phyloP scores from a whole-genome alignment of 2,888 invertebrate genomes.

The Metopia argyrocephala region DNA sequence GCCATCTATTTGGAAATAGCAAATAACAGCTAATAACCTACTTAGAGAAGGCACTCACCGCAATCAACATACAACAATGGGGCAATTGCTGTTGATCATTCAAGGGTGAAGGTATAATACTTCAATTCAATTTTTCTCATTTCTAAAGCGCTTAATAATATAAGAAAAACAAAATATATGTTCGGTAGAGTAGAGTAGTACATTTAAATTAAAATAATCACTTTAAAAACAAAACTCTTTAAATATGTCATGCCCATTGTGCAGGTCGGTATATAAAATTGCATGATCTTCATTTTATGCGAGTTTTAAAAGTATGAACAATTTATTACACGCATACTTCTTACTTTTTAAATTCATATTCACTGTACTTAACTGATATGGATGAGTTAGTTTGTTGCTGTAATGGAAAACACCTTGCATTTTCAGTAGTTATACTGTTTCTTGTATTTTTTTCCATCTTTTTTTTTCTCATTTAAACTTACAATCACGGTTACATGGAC shows the following conservation, averaged over 20 bases:
- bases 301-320: slow-evolving; percentile 17
- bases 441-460: background rate
- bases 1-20: too few species aligned
- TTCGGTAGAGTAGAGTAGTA: too few species aligned
- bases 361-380: slow-evolving; percentile 19
- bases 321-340: slow-evolving; percentile 56
- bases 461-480: background rate
- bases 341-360: slow-evolving; percentile 43
- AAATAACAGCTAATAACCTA: too few species aligned
- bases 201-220: too few species aligned
- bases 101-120: too few species aligned
- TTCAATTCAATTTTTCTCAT: too few species aligned
- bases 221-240: background rate
- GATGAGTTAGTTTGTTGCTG: slow-evolving; percentile 21
- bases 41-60: too few species aligned
- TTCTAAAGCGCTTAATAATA: too few species aligned
- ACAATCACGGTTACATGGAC: background rate
- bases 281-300: slow-evolving; percentile 6
- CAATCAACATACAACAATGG: too few species aligned
- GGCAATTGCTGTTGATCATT: too few species aligned
- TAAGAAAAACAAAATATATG: too few species aligned
- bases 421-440: slow-evolving; percentile 21
- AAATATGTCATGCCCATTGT: slow-evolving; percentile 15
- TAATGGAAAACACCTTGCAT: slow-evolving; percentile 57
- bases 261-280: background rate